Evolutionary conservation across 2,113 vertebrate species (phyloP).

Genomic region (Emydura subglobosa): DNA sequence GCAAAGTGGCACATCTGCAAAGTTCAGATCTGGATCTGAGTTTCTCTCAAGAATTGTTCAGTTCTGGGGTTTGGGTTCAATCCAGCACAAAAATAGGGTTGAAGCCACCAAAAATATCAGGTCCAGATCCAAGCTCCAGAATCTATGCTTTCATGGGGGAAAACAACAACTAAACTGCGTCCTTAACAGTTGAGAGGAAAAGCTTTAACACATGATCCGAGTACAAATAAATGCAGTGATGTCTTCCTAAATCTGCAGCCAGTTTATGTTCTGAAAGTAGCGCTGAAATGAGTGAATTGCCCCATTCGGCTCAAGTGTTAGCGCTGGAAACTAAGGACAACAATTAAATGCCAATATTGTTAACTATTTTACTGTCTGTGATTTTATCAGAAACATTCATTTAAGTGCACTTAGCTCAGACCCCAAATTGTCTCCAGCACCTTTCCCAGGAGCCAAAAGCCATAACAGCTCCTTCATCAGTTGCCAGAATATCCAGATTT

Average conservation of each 20-base stretch:
- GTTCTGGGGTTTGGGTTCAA: neutral
- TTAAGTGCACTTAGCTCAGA: neutral
- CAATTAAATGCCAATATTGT: neutral
- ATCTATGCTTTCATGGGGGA: neutral
- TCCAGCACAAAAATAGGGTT: neutral
- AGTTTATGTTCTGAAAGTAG: neutral
- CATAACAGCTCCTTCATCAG: neutral
- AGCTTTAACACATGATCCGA: neutral
- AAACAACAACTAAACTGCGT: neutral
- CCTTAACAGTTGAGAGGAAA: neutral
- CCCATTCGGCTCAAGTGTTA: neutral
- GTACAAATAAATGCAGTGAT: neutral
- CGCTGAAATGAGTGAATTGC: neutral
- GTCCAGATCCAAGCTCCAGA: neutral
- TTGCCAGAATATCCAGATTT: neutral
- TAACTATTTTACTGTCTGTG: neutral
- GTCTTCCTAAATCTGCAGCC: neutral
- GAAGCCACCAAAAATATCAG: accelerated
- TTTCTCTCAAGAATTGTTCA: neutral
- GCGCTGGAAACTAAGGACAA: neutral
- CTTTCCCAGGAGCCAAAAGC: neutral
- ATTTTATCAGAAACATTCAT: neutral
- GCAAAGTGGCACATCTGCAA: neutral
- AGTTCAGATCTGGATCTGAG: neutral
- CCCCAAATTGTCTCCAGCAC: neutral